phyloP scores from a whole-genome alignment of 2,797 vertebrate genomes.

The Ataeniobius toweri region DNA sequence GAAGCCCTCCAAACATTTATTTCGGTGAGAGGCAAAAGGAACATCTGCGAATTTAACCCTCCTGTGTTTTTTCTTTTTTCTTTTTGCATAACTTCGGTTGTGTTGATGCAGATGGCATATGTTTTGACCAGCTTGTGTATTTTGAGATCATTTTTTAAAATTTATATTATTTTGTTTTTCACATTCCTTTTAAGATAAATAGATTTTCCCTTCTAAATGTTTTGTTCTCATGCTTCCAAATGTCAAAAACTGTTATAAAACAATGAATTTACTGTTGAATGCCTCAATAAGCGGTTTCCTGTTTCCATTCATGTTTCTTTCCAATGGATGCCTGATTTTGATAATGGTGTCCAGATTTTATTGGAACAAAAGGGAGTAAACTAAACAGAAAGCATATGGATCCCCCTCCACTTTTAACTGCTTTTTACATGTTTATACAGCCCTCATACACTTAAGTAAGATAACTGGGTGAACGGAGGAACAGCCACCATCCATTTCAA shows the following conservation, averaged over 20 bases:
- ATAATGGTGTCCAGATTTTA: conserved; percentile 7
- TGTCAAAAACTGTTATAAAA: background rate
- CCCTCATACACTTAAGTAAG: background rate
- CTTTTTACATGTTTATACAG: background rate
- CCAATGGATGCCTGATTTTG: fast-evolving
- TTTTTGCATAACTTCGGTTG: too few relatives aligned
- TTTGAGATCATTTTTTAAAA: too few relatives aligned
- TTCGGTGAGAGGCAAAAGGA: too few relatives aligned
- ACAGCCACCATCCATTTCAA: background rate
- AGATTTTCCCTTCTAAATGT: too few relatives aligned
- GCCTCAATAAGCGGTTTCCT: background rate
- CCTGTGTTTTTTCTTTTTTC: too few relatives aligned
- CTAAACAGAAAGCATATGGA: background rate
- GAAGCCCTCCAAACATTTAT: too few relatives aligned
- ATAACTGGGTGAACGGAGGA: background rate
- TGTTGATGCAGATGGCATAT: too few relatives aligned
- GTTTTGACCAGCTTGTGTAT: too few relatives aligned
- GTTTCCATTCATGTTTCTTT: conserved; percentile 15
- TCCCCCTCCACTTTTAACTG: background rate
- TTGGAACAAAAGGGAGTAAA: background rate
- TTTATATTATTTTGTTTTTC: too few relatives aligned
- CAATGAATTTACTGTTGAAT: background rate
- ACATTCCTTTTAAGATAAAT: too few relatives aligned
- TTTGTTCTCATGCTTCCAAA: background rate
- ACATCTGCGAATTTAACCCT: too few relatives aligned